phyloP scores from a whole-genome alignment of 1,140 invertebrate genomes.

The Eubasilissa regina region DNA sequence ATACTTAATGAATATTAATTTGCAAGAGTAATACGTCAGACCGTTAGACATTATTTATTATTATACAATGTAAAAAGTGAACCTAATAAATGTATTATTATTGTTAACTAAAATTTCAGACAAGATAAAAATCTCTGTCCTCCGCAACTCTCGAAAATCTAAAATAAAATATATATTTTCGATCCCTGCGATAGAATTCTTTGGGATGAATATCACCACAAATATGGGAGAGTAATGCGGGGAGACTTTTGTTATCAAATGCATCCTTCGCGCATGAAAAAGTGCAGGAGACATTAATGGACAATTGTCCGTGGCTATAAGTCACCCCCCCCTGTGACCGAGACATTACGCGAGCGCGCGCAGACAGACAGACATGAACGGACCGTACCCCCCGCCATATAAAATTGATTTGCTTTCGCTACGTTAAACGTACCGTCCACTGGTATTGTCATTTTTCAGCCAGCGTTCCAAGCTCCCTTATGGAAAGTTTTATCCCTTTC shows the following conservation, averaged over 20 bases:
- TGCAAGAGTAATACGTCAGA: too few species aligned
- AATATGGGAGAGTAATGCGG: not conserved
- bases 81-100: too few species aligned
- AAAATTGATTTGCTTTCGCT: slow-evolving; percentile 48
- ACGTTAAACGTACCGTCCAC: slow-evolving; percentile 30
- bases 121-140: too few species aligned
- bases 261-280: slow-evolving; percentile 26
- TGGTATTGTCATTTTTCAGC: slow-evolving; percentile 31
- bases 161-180: too few species aligned
- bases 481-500: slow-evolving; percentile 10
- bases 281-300: slow-evolving; percentile 29
- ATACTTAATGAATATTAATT: too few species aligned
- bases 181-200: too few species aligned
- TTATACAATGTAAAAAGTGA: too few species aligned
- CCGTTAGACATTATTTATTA: too few species aligned
- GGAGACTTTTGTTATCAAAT: slow-evolving; percentile 30
- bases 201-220: not conserved
- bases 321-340: slow-evolving; percentile 5
- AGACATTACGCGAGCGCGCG: not conserved
- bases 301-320: slow-evolving; percentile 5
- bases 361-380: not conserved
- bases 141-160: too few species aligned
- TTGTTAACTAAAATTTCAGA: too few species aligned
- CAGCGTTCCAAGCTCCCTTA: not conserved
- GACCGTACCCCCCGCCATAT: slow-evolving; percentile 23